Base-by-base conservation (phyloP, 2,797 vertebrate genomes). In the Lycodopsis pacificus region DNA sequence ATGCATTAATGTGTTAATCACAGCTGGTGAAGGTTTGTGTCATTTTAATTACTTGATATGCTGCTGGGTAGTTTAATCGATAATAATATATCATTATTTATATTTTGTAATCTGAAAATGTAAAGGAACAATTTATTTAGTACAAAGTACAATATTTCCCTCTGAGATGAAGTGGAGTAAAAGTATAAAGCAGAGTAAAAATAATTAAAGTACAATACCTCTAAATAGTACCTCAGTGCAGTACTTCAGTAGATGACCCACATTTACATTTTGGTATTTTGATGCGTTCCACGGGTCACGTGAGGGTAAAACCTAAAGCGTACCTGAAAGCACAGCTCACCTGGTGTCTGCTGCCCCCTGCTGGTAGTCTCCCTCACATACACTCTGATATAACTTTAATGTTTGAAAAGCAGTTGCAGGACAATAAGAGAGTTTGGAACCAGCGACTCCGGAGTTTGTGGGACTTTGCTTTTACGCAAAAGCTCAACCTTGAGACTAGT, bases 331-430 rank as follows among this genome's bases (percentile, higher is more conserved):
- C 1, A 3, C 4, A 20, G 15, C 12, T 73, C 34, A 20, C 4
- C 32, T 58, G 22, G 44, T 62, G 72, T 92, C 58, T 94, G 86
- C 85, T 79, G 72, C 82, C 87, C 80, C 79, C 93, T 93, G 69
- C 79, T 84, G 92, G 84, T 73, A 0, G 0, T 10, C 1, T 5
- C 1, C 4, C 4, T 10, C 3, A 12, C 20, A 2, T 4, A 42
- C 89, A 74, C 13, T 1, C 1, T 36, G 11, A 4, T 34, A 5
- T n/a, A 7, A 65, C 27, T 4, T 8, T 2, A 4, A 8, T 12
- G 13, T 80, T 68, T 49, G 4, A 4, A 17, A 36, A 73, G 22
- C 30, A 48, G 0, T 34, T 17, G 3, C 25, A 48, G 36, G 19
- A 62, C 36, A 32, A 6, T 6, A 51, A 14, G 2, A 36, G 14